Percentiles rank a stretch among this genome's conserved stretches.
Conservation (phyloP, 2,113 vertebrate species). For the cattle (Bos taurus) region DNA sequence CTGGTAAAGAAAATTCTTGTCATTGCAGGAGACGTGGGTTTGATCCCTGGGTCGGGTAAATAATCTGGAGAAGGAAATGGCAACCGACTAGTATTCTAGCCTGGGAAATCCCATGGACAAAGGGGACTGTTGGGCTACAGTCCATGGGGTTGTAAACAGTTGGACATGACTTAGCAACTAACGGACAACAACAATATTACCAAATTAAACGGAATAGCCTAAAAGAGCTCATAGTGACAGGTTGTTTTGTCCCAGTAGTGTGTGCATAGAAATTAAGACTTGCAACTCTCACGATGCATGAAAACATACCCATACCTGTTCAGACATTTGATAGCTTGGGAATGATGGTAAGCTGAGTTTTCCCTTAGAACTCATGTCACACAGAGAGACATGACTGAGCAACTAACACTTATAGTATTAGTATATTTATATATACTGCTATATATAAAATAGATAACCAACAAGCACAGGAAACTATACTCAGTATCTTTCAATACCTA, state of each 20-base stretch:
- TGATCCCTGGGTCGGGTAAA: not conserved
- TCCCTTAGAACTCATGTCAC: not conserved
- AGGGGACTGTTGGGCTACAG: rapidly evolving
- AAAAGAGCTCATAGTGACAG: conserved; percentile 49
- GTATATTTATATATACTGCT: not conserved
- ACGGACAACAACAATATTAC: not conserved
- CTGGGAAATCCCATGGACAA: not conserved
- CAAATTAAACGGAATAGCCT: not conserved
- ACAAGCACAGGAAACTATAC: not conserved
- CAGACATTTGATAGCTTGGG: not conserved
- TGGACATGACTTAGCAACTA: not conserved
- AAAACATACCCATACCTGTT: not conserved
- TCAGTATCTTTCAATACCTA: not conserved
- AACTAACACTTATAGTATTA: not conserved
- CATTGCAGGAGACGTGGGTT: not conserved
- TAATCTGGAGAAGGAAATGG: not conserved
- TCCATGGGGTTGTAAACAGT: not conserved
- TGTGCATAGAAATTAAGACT: conserved; percentile 67
- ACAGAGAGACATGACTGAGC: not conserved
- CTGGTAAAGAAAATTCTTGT: not conserved
- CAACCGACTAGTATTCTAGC: not conserved
- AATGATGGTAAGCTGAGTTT: not conserved
- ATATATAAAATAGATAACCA: not conserved
- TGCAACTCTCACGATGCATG: conserved; percentile 47
- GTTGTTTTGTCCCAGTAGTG: conserved; percentile 59